These are phyloP conservation scores for Gryon sp. DNA, from an alignment of 1,140 invertebrate species.

Conservation along the genomic window DNA sequence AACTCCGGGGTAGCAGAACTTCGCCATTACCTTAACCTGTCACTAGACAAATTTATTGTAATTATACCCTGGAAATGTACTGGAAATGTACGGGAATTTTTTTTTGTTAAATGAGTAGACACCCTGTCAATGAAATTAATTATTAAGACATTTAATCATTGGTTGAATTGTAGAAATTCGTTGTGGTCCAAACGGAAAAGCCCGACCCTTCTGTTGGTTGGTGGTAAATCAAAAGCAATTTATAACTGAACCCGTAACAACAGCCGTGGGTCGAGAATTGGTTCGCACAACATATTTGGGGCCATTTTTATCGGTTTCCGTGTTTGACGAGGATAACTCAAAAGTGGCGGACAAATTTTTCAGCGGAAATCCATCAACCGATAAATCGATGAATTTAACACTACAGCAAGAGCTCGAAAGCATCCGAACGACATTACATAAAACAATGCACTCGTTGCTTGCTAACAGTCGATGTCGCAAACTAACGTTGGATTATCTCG, in stretches of 20 bases:
- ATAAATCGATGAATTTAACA: constrained; percentile 82
- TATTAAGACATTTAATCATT: background rate
- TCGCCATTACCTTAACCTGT: too few species aligned
- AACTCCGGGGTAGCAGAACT: too few species aligned
- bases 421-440: constrained; percentile 86
- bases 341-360: constrained; percentile 86
- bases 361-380: constrained; percentile 79
- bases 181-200: constrained; percentile 79
- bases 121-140: background rate
- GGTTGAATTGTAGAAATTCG: constrained; percentile 81
- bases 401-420: constrained; percentile 87
- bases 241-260: constrained; percentile 85
- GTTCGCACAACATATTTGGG: constrained; percentile 91
- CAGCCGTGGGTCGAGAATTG: constrained; percentile 89
- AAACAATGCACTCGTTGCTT: constrained; percentile 90
- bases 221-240: constrained; percentile 88
- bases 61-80: too few species aligned
- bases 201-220: constrained; percentile 88
- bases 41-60: too few species aligned
- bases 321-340: constrained; percentile 95
- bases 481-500: constrained; percentile 88
- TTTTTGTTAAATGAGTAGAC: background rate
- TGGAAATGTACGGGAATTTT: too few species aligned
- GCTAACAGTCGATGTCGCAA: constrained; percentile 88
- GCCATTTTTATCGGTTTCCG: constrained; percentile 92